Evolutionary conservation across 2,888 invertebrate species (phyloP).

Genomic region (Bibio marci): DNA sequence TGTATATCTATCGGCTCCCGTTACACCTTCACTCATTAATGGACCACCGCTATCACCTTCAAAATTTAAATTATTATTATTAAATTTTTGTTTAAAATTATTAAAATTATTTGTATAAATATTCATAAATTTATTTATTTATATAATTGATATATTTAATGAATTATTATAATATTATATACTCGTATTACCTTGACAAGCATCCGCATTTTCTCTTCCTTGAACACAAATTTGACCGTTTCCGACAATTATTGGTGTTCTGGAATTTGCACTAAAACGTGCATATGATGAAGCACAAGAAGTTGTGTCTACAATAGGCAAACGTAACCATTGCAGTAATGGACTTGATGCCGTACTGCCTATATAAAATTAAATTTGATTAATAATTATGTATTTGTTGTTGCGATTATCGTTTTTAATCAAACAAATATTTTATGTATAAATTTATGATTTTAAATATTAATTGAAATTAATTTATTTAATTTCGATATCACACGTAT

Average conservation of each 20-base stretch:
- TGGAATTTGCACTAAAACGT: conserved; percentile 25
- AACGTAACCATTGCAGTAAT: conserved; percentile 27
- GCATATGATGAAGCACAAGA: conserved; percentile 26
- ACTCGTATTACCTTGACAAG: conserved; percentile 20
- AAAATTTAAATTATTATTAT: neutral
- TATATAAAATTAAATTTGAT: conserved; percentile 1
- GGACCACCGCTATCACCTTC: conserved; percentile 28
- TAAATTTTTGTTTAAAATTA: too few species aligned
- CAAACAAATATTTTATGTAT: neutral
- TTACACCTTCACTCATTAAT: conserved; percentile 19
- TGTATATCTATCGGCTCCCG: conserved; percentile 13
- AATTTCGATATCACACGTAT: too few species aligned
- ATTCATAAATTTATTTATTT: too few species aligned
- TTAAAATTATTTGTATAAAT: too few species aligned
- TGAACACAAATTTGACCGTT: conserved; percentile 27
- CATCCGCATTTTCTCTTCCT: conserved; percentile 26
- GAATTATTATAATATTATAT: neutral
- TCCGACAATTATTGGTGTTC: conserved; percentile 26
- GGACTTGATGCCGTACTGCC: conserved; percentile 14
- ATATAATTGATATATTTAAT: too few species aligned
- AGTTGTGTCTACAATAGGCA: conserved; percentile 29
- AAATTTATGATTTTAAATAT: neutral
- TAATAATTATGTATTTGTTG: neutral
- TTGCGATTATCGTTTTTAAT: too few species aligned
- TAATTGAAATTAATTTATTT: too few species aligned